Evolutionary conservation across 2,113 vertebrate genomes (phyloP), one percentile per base, ranked within the genome.

Genomic region (Myodes glareolus): DNA sequence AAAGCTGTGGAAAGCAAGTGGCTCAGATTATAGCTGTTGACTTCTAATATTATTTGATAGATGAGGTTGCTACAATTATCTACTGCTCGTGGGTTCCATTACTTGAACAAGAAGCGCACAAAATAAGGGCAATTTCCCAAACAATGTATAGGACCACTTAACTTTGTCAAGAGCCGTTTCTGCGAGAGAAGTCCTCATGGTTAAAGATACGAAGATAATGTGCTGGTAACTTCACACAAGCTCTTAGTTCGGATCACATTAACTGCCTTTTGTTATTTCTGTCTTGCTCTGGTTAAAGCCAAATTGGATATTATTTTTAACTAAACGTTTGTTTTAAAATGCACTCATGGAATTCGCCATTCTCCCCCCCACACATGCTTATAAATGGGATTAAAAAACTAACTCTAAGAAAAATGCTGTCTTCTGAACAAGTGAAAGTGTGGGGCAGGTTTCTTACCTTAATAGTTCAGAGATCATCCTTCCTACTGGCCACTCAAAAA

Each of bases 101-200:
- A 99, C 98, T 97, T 98, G 98, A 99, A 99, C 99, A 99, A 99
- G 98, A 98, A 99, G 98, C 98, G 94, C 98, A 98, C 98, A 99
- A 99, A 99, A 99, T 99, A 99, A 99, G 98, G 98, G 99, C 99
- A 99, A 99, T 99, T 99, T 99, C 99, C 98, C 98, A 99, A 99
- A 99, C 99, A 99, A 99, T 99, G 98, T 98, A 98, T 98, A 99
- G 99, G 99, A 98, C 99, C 98, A 99, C 99, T 99, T 99, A 99
- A 99, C 99, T 99, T 99, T 99, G 98, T 99, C 99, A 99, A 99
- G 99, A 99, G 99, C 99, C 98, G 98, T 99, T 99, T 99, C 98
- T 99, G 98, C 98, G 97, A 99, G 98, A 97, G 95, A 98, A 98
- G 98, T 98, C 98, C 98, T 98, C 98, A 97, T 97, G 97, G 98